Base-by-base conservation (phyloP, 1,140 invertebrate species). In the Ceratosolen fusciceps region DNA sequence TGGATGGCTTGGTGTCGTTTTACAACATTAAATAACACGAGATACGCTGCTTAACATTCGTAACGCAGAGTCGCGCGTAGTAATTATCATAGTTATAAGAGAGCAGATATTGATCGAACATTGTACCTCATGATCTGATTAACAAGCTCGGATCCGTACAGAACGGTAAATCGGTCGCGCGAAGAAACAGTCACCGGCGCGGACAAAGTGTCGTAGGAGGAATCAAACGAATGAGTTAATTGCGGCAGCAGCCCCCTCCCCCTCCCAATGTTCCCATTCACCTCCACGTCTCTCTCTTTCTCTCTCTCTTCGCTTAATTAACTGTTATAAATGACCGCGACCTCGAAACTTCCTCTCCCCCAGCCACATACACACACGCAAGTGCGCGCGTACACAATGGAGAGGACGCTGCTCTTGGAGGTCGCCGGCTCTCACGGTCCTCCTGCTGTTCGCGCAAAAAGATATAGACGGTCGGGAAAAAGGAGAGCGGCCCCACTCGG, bases 381-480 rank as follows among this genome's bases (percentile, higher is more conserved):
- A n/a, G n/a, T n/a, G n/a, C 76, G 67, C 81, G 80, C 80, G 79
- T 79, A 68, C 80, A 60, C 49, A 39, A 19, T 31, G 24, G 26
- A 19, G 24, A 19, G 14, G 31, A 49, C 62, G 70, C 68, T 79
- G 16, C 62, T 68, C 49, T 24, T 67, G 16, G 85, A 86, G 85
- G 85, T 85, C 85, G 84, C 83, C 81, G 81, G 82, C 81, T 86
- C 85, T 85, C 84, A 87, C 85, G 84, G 83, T 87, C 83, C 80
- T 83, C 60, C 68, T 49, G 67, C 21, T 19, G 3, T 26, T 19
- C 39, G 52, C 14, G 49, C 10, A 7, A 1, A 67, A 21, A 24
- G 4, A 26, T 12, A 43, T 14, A 68, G 43, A 43, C 2, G 16
- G 16, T 0, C 14, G 16, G 34, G 52, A 71, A 78, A 78, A 73